Conservation (phyloP, 1,140 invertebrate species). For the Zaprionus africanus region DNA sequence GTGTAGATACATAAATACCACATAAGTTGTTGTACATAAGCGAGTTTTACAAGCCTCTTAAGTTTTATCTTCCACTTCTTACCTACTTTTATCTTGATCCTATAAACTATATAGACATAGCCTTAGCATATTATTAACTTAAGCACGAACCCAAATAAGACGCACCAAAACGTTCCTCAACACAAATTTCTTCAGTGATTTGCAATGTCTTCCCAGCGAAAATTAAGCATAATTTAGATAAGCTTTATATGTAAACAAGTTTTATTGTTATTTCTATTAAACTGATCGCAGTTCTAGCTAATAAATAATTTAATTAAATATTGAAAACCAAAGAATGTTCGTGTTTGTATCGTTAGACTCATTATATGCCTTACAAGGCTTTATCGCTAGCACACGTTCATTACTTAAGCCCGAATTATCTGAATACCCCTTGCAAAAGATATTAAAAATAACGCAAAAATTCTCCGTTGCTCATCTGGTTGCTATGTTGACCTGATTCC, state of each 20-base stretch:
- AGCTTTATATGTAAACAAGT: conserved; percentile 20
- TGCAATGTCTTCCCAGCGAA: conserved; percentile 63
- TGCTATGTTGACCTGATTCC: conserved; percentile 52
- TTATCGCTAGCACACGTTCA: background rate
- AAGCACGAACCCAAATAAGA: conserved; percentile 11
- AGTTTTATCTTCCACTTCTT: background rate
- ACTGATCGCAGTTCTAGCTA: background rate
- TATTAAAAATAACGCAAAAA: background rate
- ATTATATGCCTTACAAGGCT: background rate
- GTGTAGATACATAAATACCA: background rate
- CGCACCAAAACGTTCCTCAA: conserved; percentile 39
- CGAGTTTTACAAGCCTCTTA: background rate
- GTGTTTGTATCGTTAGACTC: background rate
- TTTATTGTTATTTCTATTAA: conserved; percentile 10
- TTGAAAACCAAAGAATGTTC: no score
- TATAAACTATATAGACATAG: background rate
- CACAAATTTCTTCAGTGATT: conserved; percentile 59
- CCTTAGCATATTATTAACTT: background rate
- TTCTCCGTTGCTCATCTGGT: conserved; percentile 30
- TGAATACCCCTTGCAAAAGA: background rate
- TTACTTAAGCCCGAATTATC: background rate
- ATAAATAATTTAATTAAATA: conserved; percentile 18
- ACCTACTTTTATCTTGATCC: background rate
- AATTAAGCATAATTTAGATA: conserved; percentile 11
- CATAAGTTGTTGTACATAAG: conserved; percentile 44